Percentiles rank a stretch among this genome's conserved stretches.
These are phyloP conservation scores for Polydrusus tereticollis DNA, from an alignment of 2,888 invertebrate species.

Conservation along the genomic window DNA sequence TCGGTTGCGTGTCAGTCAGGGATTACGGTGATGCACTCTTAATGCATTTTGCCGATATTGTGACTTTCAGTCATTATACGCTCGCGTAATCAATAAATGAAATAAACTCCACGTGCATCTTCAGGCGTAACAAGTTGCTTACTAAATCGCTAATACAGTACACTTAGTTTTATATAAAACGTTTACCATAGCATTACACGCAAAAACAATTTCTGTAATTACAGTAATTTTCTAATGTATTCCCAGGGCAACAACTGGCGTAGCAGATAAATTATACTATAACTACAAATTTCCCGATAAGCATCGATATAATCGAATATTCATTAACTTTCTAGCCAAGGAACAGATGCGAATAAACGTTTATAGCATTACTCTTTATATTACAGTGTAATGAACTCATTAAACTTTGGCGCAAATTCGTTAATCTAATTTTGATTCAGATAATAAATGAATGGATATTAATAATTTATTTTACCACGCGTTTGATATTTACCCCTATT, in stretches of 20 bases:
- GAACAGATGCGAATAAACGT: slow-evolving; percentile 6
- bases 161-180: not conserved
- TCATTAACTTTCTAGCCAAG: slow-evolving; percentile 4
- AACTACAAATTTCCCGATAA: slow-evolving; percentile 8
- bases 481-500: not conserved
- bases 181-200: not conserved
- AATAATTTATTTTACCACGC: not conserved
- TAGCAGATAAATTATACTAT: not conserved
- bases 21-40: too few species aligned
- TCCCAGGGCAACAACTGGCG: not conserved
- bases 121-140: not conserved
- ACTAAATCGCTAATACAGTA: not conserved
- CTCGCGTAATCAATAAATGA: not conserved
- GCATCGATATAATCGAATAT: not conserved
- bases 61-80: too few species aligned
- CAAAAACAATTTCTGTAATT: not conserved
- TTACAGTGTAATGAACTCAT: slow-evolving; percentile 13
- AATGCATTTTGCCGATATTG: too few species aligned
- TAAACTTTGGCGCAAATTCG: not conserved
- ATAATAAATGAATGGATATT: not conserved
- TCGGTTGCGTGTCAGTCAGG: too few species aligned
- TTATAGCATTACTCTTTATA: not conserved
- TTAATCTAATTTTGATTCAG: slow-evolving; percentile 6
- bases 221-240: not conserved
- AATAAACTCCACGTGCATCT: not conserved